phyloP scores from a whole-genome alignment of 2,888 invertebrate species.

The Deladenus siricidicola region DNA sequence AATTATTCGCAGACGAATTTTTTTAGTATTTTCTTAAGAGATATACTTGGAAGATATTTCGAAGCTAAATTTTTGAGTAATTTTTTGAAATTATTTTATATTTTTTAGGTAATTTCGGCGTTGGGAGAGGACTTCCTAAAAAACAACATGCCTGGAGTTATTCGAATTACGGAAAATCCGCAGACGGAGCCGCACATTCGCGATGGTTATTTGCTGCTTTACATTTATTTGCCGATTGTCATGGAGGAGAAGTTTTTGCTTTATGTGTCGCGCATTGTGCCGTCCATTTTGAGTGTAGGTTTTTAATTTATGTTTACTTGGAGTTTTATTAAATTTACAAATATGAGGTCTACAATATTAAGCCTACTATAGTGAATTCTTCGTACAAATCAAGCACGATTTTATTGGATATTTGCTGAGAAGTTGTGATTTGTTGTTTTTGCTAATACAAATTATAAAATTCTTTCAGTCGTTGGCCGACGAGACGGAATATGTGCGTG shows the following conservation, averaged over 20 bases:
- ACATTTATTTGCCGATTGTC: conserved; percentile 95
- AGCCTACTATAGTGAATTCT: neutral
- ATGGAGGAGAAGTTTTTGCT: conserved; percentile 90
- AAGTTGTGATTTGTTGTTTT: too few relatives aligned
- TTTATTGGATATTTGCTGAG: neutral
- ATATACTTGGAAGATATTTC: too few relatives aligned
- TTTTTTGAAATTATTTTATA: too few relatives aligned
- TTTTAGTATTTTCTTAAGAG: too few relatives aligned
- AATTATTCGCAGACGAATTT: neutral
- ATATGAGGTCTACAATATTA: neutral
- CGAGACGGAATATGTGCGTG: conserved; percentile 94
- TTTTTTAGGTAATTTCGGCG: conserved; percentile 20
- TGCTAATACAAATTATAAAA: neutral
- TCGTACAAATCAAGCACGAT: neutral
- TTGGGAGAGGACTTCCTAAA: conserved; percentile 82
- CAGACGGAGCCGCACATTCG: conserved; percentile 74
- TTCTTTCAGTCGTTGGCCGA: conserved; percentile 74
- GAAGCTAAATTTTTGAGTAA: too few relatives aligned
- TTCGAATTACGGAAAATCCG: conserved; percentile 45
- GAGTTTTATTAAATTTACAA: neutral
- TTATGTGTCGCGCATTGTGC: conserved; percentile 91
- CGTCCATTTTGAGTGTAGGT: conserved; percentile 75
- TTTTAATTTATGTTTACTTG: neutral
- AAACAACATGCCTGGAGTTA: conserved; percentile 75
- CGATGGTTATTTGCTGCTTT: conserved; percentile 99